phyloP scores from a whole-genome alignment of 2,113 vertebrate species.

The Toxostoma redivivum region DNA sequence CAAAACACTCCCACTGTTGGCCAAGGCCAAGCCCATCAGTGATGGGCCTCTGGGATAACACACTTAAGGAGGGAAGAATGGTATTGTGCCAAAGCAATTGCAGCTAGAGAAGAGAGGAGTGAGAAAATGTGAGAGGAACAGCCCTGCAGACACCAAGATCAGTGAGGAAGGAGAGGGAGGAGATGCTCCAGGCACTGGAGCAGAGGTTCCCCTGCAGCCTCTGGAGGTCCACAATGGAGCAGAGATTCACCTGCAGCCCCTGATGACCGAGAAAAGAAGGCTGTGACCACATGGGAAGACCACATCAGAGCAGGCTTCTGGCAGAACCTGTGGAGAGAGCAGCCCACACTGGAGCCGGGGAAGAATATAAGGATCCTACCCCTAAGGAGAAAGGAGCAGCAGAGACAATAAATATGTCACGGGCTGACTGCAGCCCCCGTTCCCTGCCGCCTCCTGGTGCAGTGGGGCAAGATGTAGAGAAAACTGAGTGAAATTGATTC shows the following conservation, averaged over 20 bases:
- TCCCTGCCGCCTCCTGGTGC: fast-evolving
- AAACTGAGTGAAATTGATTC: not conserved
- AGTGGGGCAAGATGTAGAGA: not conserved
- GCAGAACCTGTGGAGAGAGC: not conserved
- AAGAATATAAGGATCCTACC: not conserved
- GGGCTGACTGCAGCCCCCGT: not conserved
- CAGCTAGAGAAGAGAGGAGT: not conserved
- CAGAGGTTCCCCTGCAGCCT: not conserved
- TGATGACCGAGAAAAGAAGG: not conserved
- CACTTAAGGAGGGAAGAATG: too few species aligned
- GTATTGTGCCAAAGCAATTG: not conserved
- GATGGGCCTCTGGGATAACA: not conserved
- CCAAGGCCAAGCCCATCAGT: not conserved
- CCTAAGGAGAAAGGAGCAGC: not conserved
- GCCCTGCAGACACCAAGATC: not conserved
- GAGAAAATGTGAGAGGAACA: not conserved
- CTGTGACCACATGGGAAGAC: not conserved
- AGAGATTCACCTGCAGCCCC: not conserved
- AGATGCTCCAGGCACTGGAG: not conserved
- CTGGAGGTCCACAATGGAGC: not conserved
- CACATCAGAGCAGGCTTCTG: not conserved
- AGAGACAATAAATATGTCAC: not conserved
- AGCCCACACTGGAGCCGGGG: not conserved
- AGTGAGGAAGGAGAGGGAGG: not conserved
- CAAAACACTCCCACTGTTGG: too few species aligned